Base-by-base conservation (phyloP, 2,888 invertebrate genomes). In the Crioceris asparagi region DNA sequence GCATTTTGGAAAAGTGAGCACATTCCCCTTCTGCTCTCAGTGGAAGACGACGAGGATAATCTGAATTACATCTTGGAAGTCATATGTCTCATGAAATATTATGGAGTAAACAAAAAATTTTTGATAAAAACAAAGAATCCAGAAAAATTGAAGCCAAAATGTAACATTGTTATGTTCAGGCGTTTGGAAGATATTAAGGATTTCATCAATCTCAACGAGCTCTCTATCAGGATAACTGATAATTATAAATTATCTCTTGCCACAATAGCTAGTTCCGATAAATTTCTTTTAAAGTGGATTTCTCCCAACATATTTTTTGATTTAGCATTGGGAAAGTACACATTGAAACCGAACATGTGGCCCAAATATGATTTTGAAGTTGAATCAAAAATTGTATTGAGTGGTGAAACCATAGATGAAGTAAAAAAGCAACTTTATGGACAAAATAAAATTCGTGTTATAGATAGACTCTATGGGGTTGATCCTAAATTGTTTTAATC, bases 1-100 rank as follows among this genome's bases (percentile, higher is more conserved):
- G 39, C 48, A 11, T 50, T 52, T 35, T 52, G 52, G 52, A 52
- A 52, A 39, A 43, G 47, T 5, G 49, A 48, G 2, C 38, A 46
- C 15, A 44, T 47, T 21, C 48, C 52, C 6, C 34, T 52, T 10
- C 11, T 48, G 15, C 29, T 52, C 4, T 33, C 39, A 8, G 29
- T 45, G 10, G 40, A 47, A 38, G 34, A 44, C n/a, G 18, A 37
- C 14, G 43, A 43, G 14, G 43, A 49, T 14, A 37, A 39, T 4
- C 46, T 46, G 31, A 35, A 44, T 3, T 46, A 45, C 11, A 40
- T 51, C 17, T 25, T 51, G 5, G 32, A 45, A 14, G 39, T 49
- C 7, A 47, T 52, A 15, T 40, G 18, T 16, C 32, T 49, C 12
- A 36, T 52, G 35, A 52, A 52, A 31, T 29, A 40, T 17, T 26